Conservation (phyloP, 2,797 vertebrate genomes). For the Poeciliopsis presidionis region DNA sequence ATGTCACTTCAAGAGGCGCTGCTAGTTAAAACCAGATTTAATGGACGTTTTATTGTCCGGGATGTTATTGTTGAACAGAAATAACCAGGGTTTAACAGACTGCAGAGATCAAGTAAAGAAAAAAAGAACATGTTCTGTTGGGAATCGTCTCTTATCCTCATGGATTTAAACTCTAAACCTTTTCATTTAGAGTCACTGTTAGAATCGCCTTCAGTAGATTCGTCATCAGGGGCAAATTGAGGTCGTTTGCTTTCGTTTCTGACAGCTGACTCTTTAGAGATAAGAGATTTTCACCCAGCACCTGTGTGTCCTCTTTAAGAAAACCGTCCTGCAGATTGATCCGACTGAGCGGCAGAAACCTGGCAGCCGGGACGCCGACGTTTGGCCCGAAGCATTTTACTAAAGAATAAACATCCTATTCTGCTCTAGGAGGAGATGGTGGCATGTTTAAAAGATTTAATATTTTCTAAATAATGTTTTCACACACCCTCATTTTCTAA, state of each 20-base stretch:
- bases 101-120: conserved; percentile 35
- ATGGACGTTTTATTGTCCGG: conserved; percentile 55
- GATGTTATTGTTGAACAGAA: conserved; percentile 50
- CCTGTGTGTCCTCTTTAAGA: conserved; percentile 17
- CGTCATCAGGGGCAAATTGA: conserved; percentile 11
- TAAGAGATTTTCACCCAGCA: conserved; percentile 37
- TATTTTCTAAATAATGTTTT: not conserved
- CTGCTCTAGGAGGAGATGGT: not conserved
- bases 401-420: not conserved
- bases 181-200: conserved; percentile 6
- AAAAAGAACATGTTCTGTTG: conserved; percentile 14
- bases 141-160: conserved; percentile 29
- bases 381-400: not conserved
- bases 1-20: conserved; percentile 53
- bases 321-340: conserved; percentile 12
- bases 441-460: not conserved
- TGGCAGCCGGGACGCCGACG: not conserved
- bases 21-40: conserved; percentile 61
- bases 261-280: conserved; percentile 45
- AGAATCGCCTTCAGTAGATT: not conserved
- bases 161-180: not conserved
- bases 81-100: conserved; percentile 60
- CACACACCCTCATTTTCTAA: not conserved
- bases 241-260: not conserved
- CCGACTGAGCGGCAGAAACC: not conserved